Evolutionary conservation across 2,888 invertebrate species (phyloP), one percentile per base, ranked within the genome.

Genomic region (Cosmopolites sordidus): DNA sequence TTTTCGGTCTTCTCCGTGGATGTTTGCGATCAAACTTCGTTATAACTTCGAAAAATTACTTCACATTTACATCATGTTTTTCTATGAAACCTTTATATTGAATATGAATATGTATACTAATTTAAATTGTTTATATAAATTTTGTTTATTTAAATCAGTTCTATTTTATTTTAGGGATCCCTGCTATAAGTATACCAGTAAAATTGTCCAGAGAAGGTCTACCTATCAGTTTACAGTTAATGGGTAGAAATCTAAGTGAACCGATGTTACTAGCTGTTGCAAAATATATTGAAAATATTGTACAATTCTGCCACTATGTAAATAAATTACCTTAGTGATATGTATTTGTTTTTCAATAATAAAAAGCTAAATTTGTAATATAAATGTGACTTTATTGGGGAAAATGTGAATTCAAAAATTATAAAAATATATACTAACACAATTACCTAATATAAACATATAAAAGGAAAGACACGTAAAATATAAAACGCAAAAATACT

Each of bases 211-310:
- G 71, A 18, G 78, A 80, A 48, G 84, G 85, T 2, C 73, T 96
- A 51, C 97, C 97, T 0, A 74, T 97, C 11, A 86, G 93, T 43
- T 69, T 97, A 43, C 97, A 97, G 73, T 70, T 98, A 6, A 92
- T 96, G 81, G 92, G 89, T 1, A 86, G 84, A 1, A 78, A 78
- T 60, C 80, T 89, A 48, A 83, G 86, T 12, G 97, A 97, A 71
- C 76, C 83, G 38, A 71, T 81, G 56, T 70, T 97, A 52, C 74
- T 96, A 8, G 83, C 82, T 58, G 82, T 89, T 15, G 92, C 92
- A 1, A 87, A 84, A 62, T 92, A 83, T 81, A 84, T 96, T 61
- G 92, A 94, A 76, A 75, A 76, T 49, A 71, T 80, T 64, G 85
- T 91, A 2, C 71, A 80, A 48, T 89, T 89, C 75, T 82, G 84